A percentile compares a stretch with the other conserved stretches of the same genome.
Evolutionary conservation across 2,113 vertebrate genomes (phyloP).

Genomic region (Recurvirostra avosetta): DNA sequence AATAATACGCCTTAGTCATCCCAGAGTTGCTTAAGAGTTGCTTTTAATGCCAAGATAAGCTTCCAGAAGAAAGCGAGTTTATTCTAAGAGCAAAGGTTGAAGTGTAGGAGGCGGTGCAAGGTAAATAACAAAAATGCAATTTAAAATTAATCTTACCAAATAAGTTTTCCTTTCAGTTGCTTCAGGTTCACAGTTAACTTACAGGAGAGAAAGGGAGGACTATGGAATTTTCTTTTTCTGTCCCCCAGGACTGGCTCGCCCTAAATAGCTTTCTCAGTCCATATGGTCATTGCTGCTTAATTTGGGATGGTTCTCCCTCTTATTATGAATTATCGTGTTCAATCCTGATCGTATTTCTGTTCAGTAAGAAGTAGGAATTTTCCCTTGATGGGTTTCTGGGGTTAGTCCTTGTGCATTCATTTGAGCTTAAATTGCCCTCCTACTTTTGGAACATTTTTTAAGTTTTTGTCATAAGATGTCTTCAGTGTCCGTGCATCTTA

Average conservation of each 20-base stretch:
- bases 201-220: not conserved
- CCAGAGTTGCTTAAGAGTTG: not conserved
- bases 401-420: not conserved
- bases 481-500: not conserved
- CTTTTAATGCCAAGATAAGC: not conserved
- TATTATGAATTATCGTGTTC: not conserved
- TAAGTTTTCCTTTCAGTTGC: not conserved
- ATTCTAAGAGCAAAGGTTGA: not conserved
- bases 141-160: not conserved
- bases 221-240: not conserved
- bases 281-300: not conserved
- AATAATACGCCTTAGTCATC: not conserved
- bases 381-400: not conserved
- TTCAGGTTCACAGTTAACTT: not conserved
- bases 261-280: not conserved
- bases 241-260: rapidly evolving
- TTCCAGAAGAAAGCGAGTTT: not conserved
- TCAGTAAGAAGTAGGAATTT: not conserved
- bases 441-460: not conserved
- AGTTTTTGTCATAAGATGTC: not conserved
- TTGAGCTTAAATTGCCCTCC: not conserved
- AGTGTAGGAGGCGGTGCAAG: not conserved
- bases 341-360: not conserved
- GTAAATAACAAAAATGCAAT: not conserved
- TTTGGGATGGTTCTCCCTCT: not conserved